Percentiles rank a stretch among this genome's conserved stretches.
These are phyloP conservation scores for Numenius phaeopus DNA, from an alignment of 2,797 vertebrate species.

Conservation along the genomic window DNA sequence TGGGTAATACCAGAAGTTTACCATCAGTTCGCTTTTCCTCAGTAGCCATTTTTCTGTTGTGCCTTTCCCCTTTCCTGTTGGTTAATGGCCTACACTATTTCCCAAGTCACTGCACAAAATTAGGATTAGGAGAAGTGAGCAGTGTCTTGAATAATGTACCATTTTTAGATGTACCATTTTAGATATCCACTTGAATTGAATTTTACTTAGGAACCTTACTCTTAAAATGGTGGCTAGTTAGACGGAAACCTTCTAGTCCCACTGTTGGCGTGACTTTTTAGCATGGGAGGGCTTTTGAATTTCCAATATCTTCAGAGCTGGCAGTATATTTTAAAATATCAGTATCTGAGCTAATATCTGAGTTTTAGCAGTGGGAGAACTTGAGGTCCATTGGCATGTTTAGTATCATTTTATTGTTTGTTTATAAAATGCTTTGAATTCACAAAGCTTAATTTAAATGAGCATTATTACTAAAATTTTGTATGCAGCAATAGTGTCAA, in stretches of 20 bases:
- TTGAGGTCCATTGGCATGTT: neutral
- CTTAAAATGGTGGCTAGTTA: neutral
- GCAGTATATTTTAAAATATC: neutral
- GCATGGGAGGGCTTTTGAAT: neutral
- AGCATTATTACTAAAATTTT: conserved; percentile 5
- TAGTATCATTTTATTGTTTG: neutral
- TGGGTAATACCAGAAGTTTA: neutral
- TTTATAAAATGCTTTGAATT: neutral
- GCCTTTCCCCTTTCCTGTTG: neutral
- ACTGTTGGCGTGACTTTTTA: neutral
- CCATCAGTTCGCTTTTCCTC: neutral
- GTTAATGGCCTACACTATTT: neutral
- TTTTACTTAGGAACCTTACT: conserved; percentile 16
- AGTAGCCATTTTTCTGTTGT: neutral
- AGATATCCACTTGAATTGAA: neutral
- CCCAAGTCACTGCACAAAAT: neutral
- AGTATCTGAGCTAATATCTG: neutral
- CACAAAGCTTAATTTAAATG: neutral
- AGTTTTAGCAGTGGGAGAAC: neutral
- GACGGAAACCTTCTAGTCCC: neutral
- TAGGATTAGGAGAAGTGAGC: neutral
- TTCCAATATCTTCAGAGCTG: neutral
- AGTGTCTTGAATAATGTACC: neutral
- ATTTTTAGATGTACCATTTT: conserved; percentile 16
- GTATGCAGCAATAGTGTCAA: neutral